phyloP scores from a whole-genome alignment of 2,113 vertebrate genomes.

The Pollachius pollachius region DNA sequence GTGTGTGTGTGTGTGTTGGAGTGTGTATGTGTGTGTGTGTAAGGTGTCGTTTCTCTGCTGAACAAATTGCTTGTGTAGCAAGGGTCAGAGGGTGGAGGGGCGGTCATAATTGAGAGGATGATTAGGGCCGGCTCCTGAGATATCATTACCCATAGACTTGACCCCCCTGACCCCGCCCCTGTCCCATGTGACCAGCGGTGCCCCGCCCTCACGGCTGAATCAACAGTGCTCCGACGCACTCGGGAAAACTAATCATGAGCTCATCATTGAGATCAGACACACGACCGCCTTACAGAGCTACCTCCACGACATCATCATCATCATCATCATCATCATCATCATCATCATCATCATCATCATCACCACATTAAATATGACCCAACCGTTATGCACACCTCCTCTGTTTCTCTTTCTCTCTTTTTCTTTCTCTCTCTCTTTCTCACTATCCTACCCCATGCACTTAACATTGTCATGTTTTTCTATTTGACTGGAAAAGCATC shows the following conservation, averaged over 20 bases:
- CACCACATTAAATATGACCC: constrained; percentile 60
- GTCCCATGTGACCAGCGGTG: constrained; percentile 76
- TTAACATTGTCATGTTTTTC: too few relatives aligned
- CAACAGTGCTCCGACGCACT: constrained; percentile 92
- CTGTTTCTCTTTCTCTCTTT: too few relatives aligned
- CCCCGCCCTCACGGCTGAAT: constrained; percentile 81
- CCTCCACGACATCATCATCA: too few relatives aligned
- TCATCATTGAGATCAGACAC: constrained; percentile 99
- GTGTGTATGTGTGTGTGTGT: constrained; percentile 18
- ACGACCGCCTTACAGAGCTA: constrained; percentile 58
- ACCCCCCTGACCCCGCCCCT: constrained; percentile 81
- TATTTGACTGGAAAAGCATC: too few relatives aligned
- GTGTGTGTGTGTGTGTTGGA: too few relatives aligned
- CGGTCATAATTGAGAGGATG: constrained; percentile 81
- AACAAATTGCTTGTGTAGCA: constrained; percentile 78
- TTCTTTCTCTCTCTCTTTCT: too few relatives aligned
- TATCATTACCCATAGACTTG: constrained; percentile 99
- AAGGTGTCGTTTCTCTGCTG: constrained; percentile 72
- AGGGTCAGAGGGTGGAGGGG: constrained; percentile 68
- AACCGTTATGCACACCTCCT: not conserved
- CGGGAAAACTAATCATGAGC: constrained; percentile 99
- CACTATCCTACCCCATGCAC: too few relatives aligned
- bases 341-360: constrained; percentile 42
- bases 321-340: too few relatives aligned
- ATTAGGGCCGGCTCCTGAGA: constrained; percentile 93